Evolutionary conservation across 2,888 invertebrate species (phyloP).

Genomic region (Volucella bombylans): DNA sequence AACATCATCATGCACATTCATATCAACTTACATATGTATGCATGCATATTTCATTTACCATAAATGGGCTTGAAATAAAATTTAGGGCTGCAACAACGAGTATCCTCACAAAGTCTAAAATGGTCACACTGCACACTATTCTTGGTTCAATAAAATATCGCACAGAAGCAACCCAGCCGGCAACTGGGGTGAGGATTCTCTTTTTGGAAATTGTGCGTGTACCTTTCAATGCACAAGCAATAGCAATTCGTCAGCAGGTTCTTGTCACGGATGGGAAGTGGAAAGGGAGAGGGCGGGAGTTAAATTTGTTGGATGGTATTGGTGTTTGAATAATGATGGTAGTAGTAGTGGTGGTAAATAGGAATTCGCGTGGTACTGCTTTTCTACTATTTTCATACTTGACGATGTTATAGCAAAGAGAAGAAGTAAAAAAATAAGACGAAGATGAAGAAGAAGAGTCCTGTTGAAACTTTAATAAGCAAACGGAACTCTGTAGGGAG

Average conservation of each 20-base stretch:
- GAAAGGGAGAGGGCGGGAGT: neutral
- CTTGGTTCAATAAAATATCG: slow-evolving; percentile 39
- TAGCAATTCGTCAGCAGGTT: slow-evolving; percentile 69
- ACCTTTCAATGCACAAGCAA: slow-evolving; percentile 72
- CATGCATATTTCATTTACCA: too few species aligned
- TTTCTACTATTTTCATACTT: slow-evolving; percentile 65
- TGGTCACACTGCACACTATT: slow-evolving; percentile 11
- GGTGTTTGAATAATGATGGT: neutral
- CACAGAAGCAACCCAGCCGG: slow-evolving; percentile 31
- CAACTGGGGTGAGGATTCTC: slow-evolving; percentile 47
- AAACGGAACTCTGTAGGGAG: slow-evolving; percentile 69
- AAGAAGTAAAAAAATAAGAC: too few species aligned
- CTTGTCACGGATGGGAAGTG: slow-evolving; percentile 31
- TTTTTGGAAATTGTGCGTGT: slow-evolving; percentile 60
- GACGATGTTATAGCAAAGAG: slow-evolving; percentile 54
- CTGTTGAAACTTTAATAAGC: slow-evolving; percentile 73
- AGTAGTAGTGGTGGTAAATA: slow-evolving; percentile 9
- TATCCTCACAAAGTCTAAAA: too few species aligned
- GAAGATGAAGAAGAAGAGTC: slow-evolving; percentile 27
- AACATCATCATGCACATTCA: too few species aligned
- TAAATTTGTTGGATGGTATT: neutral
- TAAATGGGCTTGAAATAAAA: too few species aligned
- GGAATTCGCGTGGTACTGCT: slow-evolving; percentile 55
- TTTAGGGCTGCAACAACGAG: too few species aligned
- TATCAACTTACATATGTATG: too few species aligned